Conservation (phyloP, 2,888 invertebrate species). For the Bombylius discolor region DNA sequence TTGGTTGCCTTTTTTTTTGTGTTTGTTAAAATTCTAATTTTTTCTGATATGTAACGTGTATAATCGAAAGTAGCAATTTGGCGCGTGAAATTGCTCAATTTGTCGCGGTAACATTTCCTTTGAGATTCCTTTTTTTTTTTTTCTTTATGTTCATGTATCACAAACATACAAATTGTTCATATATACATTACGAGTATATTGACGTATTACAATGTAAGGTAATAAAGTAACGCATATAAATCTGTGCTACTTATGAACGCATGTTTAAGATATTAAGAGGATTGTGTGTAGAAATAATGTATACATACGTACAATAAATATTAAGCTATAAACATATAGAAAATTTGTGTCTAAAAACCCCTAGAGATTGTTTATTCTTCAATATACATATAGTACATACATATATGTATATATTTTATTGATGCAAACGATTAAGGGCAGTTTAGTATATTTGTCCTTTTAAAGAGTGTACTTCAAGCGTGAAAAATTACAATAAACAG, state of each 20-base stretch:
- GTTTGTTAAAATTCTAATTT: too few species aligned
- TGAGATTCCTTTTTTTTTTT: slow-evolving; percentile 4
- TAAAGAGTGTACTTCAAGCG: slow-evolving; percentile 6
- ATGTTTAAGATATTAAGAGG: neutral
- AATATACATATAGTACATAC: too few species aligned
- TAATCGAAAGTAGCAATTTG: slow-evolving; percentile 31
- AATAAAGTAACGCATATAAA: neutral
- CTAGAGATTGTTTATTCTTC: neutral
- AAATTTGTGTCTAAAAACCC: neutral
- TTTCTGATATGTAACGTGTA: neutral
- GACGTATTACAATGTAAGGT: neutral
- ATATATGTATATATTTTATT: neutral
- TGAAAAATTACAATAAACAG: neutral
- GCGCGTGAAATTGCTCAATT: slow-evolving; percentile 37
- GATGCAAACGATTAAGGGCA: slow-evolving; percentile 4
- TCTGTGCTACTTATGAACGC: neutral
- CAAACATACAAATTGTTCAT: too few species aligned
- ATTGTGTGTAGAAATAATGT: neutral
- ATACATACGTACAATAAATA: neutral
- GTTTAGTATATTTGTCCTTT: neutral
- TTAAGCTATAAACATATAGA: neutral
- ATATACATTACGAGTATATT: too few species aligned
- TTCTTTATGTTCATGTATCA: neutral
- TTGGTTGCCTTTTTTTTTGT: neutral
- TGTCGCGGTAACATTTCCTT: slow-evolving; percentile 16